These are phyloP conservation scores for Cryptoblepharus egeriae DNA, from an alignment of 2,797 vertebrate species.

Conservation along the genomic window DNA sequence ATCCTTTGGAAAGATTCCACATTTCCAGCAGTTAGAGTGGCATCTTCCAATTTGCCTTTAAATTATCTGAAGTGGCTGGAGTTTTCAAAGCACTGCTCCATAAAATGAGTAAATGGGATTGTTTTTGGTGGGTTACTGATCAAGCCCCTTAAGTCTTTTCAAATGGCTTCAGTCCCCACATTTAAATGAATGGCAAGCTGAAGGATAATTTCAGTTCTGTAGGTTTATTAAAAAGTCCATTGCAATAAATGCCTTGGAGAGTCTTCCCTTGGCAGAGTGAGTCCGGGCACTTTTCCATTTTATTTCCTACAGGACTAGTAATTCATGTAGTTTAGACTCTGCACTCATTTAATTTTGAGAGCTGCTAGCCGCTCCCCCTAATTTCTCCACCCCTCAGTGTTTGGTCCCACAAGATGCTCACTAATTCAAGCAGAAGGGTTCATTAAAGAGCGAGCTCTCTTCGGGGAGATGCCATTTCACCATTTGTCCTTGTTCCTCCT, in stretches of 20 bases:
- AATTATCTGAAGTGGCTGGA: not conserved
- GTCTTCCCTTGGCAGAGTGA: conserved; percentile 30
- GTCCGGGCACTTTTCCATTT: conserved; percentile 10
- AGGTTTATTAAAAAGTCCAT: conserved; percentile 7
- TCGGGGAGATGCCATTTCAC: conserved; percentile 54
- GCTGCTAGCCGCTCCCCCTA: not conserved
- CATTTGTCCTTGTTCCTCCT: conserved; percentile 37
- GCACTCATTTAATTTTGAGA: not conserved
- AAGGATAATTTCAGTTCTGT: conserved; percentile 34
- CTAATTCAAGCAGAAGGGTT: conserved; percentile 45
- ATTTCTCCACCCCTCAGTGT: not conserved
- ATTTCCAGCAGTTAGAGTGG: not conserved
- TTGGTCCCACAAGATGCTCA: not conserved
- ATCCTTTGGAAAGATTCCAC: not conserved
- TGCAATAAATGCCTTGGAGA: not conserved
- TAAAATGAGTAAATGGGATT: conserved; percentile 18
- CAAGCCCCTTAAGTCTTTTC: conserved; percentile 5
- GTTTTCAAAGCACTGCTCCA: not conserved
- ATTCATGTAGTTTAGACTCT: not conserved
- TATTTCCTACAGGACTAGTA: conserved; percentile 26
- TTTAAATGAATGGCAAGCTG: conserved; percentile 20
- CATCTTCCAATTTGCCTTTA: not conserved
- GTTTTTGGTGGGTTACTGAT: not conserved
- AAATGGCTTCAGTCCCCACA: not conserved
- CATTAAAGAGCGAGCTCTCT: conserved; percentile 33